Conservation (phyloP, 2,888 invertebrate genomes). For the Agrypnus murinus region DNA sequence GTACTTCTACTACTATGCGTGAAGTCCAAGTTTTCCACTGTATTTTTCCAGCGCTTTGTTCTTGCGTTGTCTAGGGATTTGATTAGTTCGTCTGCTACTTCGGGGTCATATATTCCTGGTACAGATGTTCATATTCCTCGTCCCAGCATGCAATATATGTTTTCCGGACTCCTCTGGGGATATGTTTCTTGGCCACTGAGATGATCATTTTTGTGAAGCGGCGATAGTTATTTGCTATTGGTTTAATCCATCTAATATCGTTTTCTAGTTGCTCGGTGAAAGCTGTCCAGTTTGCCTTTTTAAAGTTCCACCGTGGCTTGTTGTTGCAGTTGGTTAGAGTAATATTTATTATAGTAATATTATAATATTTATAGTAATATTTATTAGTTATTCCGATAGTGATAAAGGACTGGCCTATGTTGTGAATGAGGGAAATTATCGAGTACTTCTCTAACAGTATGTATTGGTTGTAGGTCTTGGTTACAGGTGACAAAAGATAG, state of each 20-base stretch:
- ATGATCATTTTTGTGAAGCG: conserved; percentile 9
- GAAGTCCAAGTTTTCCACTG: not conserved
- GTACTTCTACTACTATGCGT: not conserved
- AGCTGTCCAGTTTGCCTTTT: conserved; percentile 1
- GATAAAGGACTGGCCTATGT: not conserved
- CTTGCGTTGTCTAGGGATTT: conserved; percentile 1
- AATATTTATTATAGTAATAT: no score
- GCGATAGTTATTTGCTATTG: not conserved
- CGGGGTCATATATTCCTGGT: not conserved
- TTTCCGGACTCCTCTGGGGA: conserved; percentile 8
- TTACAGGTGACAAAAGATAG: not conserved
- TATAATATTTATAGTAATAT: not conserved
- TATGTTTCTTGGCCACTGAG: conserved; percentile 9
- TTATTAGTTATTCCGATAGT: not conserved
- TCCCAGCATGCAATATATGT: conserved; percentile 1
- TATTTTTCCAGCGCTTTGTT: not conserved
- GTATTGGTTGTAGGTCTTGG: not conserved
- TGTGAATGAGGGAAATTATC: not conserved
- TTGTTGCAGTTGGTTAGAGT: not conserved
- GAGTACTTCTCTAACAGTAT: not conserved
- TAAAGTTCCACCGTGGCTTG: not conserved
- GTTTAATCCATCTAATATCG: conserved; percentile 4
- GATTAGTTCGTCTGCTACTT: conserved; percentile 2
- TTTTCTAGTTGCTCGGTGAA: no score
- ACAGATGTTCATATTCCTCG: not conserved